Conservation (phyloP, 2,797 vertebrate genomes). For the Alcedo atthis region DNA sequence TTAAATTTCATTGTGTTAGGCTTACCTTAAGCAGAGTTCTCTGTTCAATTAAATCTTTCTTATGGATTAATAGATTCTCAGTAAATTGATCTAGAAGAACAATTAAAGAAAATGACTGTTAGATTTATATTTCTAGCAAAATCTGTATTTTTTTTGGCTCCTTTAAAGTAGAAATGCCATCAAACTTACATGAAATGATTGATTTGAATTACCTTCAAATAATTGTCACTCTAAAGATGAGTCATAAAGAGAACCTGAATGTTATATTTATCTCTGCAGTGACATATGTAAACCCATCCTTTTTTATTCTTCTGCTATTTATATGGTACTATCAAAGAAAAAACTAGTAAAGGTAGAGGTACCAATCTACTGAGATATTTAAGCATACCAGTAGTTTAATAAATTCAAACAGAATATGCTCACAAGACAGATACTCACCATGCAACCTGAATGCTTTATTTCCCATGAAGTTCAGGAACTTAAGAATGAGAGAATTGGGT, state of each 20-base stretch:
- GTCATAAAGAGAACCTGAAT: conserved; percentile 19
- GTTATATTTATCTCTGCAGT: not conserved
- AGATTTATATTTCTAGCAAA: conserved; percentile 55
- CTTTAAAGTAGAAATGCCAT: conserved; percentile 59
- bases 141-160: conserved; percentile 17
- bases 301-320: conserved; percentile 4
- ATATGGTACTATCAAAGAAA: not conserved
- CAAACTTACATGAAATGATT: conserved; percentile 47
- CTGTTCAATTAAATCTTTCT: conserved; percentile 60
- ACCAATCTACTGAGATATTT: not conserved
- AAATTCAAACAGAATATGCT: not conserved
- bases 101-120: conserved; percentile 59
- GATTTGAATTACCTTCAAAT: conserved; percentile 59
- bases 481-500: not conserved
- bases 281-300: not conserved
- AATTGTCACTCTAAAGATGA: conserved; percentile 55
- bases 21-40: conserved; percentile 51
- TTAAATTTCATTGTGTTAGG: conserved; percentile 26
- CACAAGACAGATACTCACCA: not conserved
- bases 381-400: not conserved
- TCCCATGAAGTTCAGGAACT: not conserved
- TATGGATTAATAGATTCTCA: conserved; percentile 35
- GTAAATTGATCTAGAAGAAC: conserved; percentile 59
- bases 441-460: not conserved
- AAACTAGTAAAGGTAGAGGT: not conserved